Percentiles rank a stretch among this genome's conserved stretches.
phyloP scores from a whole-genome alignment of 1,140 invertebrate species.

The Zaprionus africanus region DNA sequence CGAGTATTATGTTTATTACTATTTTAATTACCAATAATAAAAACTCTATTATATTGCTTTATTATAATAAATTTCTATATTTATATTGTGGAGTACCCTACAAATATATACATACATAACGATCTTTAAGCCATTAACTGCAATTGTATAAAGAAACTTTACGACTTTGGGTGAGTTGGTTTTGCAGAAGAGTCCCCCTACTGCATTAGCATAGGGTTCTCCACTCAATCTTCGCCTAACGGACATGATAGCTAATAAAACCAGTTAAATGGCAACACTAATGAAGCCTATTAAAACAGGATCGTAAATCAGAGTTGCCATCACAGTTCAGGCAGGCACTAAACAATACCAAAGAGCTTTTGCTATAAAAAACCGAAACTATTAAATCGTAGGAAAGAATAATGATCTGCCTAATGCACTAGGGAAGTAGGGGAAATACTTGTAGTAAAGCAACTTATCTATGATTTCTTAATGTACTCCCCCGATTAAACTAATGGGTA shows the following conservation, averaged over 20 bases:
- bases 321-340: not conserved
- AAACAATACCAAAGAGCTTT: not conserved
- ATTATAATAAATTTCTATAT: not conserved
- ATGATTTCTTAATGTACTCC: not conserved
- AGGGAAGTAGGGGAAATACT: not conserved
- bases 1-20: too few species aligned
- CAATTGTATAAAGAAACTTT: not conserved
- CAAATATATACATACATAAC: too few species aligned
- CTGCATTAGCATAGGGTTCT: not conserved
- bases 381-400: not conserved
- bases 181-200: not conserved
- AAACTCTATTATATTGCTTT: not conserved
- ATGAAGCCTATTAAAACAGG: conserved; percentile 1
- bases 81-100: not conserved
- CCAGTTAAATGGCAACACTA: conserved; percentile 4
- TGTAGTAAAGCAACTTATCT: not conserved
- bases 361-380: not conserved
- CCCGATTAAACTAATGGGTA: too few species aligned
- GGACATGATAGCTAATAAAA: conserved; percentile 1
- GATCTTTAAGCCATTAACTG: not conserved
- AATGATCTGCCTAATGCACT: not conserved
- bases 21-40: not conserved
- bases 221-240: not conserved
- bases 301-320: conserved; percentile 12
- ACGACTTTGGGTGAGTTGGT: not conserved